These are phyloP conservation scores for Branchinecta sandiegonensis DNA, from an alignment of 2,888 invertebrate species.

Conservation along the genomic window DNA sequence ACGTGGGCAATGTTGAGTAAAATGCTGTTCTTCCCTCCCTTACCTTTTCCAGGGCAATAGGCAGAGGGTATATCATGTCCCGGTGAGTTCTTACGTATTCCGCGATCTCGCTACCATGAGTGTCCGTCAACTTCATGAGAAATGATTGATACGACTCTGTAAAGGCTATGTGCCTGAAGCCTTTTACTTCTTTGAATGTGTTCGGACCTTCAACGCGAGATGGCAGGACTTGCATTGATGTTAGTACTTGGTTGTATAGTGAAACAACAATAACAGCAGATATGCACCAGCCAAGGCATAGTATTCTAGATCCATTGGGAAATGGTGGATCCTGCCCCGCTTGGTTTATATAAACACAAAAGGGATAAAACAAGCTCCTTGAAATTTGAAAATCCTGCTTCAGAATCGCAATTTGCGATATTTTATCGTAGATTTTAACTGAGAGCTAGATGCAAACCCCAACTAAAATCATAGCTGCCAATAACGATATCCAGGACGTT, in stretches of 20 bases:
- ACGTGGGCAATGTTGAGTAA: not conserved
- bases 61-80: not conserved
- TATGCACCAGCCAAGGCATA: not conserved
- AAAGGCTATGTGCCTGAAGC: not conserved
- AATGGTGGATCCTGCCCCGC: too few species aligned
- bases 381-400: too few species aligned
- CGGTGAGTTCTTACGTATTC: not conserved
- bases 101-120: not conserved
- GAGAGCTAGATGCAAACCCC: too few species aligned
- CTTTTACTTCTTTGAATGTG: constrained; percentile 7
- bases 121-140: not conserved
- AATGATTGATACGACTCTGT: not conserved
- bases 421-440: too few species aligned
- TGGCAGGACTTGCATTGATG: not conserved
- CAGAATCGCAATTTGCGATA: too few species aligned
- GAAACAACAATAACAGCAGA: not conserved
- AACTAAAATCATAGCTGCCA: too few species aligned
- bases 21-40: not conserved
- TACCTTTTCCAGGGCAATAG: not conserved
- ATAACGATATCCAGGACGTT: too few species aligned
- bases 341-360: too few species aligned
- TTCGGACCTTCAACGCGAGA: not conserved
- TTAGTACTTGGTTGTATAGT: not conserved
- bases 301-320: too few species aligned
- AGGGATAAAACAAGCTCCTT: too few species aligned